Base-by-base conservation (phyloP, 2,888 invertebrate genomes). In the Oegoconia quadripuncta region DNA sequence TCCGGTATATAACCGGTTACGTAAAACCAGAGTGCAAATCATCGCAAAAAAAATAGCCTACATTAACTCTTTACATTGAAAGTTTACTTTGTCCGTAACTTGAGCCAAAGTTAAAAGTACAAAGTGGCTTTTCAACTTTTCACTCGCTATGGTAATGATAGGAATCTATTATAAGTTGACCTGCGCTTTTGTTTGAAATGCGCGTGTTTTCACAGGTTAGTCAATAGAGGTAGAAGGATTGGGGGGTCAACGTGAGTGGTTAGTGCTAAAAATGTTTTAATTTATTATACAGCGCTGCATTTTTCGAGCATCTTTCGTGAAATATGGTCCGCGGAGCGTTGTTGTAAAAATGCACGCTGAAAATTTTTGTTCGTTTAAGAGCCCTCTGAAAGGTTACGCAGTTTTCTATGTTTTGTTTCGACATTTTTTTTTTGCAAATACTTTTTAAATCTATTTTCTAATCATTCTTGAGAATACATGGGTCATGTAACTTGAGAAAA, bases 111-210 rank as follows among this genome's bases (percentile, higher is more conserved):
- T 27, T 27, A 27, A n/a, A 62, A 61, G 61, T 64, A 62, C 56
- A 59, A 65, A 71, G 65, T 61, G 57, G 51, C 57, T 61, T 68
- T 60, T 54, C 51, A 50, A 61, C 58, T 59, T 65, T 65, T 55
- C 57, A 52, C 55, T 55, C 59, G 55, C 54, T 50, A 50, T 35
- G 31, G 42, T 53, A 53, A 55, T 44, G 48, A 29, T 14, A 8
- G 32, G 15, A 16, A 35, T 44, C 63, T 62, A 58, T 30, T 36
- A 20, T 36, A 37, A 30, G 34, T 39, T 41, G 70, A 59, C 36
- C 68, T 36, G 37, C 36, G 27, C 32, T 36, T 36, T 33, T 46
- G 20, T 41, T 39, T 52, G 40, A 45, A 29, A 34, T 30, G 32
- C 20, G 32, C 38, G 17, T 17, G 15, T 9, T 14, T 26, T 20